Evolutionary conservation across 2,888 invertebrate species (phyloP).

Genomic region (Xestia xanthographa): DNA sequence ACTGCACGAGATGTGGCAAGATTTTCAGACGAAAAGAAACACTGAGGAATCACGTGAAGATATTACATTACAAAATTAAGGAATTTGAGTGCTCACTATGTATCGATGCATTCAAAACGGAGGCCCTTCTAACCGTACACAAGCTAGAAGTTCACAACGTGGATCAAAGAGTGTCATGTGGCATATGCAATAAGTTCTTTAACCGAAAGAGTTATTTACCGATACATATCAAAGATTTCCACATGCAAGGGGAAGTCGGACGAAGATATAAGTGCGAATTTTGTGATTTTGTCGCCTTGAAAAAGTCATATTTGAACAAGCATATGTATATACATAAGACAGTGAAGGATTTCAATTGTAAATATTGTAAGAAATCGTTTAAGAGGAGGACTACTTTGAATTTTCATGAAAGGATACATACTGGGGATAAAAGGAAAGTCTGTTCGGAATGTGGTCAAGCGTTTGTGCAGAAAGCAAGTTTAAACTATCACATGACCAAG

Average conservation of each 20-base stretch:
- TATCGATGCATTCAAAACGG: conserved; percentile 9
- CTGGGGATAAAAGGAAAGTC: conserved; percentile 82
- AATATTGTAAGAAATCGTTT: conserved; percentile 85
- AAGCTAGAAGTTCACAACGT: conserved; percentile 79
- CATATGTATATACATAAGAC: conserved; percentile 85
- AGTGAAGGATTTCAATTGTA: conserved; percentile 83
- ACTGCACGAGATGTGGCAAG: conserved; percentile 76
- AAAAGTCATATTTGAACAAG: conserved; percentile 77
- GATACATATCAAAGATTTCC: too few species aligned
- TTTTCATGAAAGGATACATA: conserved; percentile 84
- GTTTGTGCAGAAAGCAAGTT: conserved; percentile 86
- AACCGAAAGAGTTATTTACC: too few species aligned
- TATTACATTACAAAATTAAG: conserved; percentile 77
- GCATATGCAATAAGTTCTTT: conserved; percentile 76
- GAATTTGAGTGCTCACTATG: conserved; percentile 74
- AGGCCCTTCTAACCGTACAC: conserved; percentile 74
- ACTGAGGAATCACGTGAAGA: conserved; percentile 74
- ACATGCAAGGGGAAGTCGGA: too few species aligned
- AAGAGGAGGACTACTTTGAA: conserved; percentile 79
- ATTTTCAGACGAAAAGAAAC: conserved; percentile 71
- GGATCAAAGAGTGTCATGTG: conserved; percentile 81
- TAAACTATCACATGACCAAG: conserved; percentile 86
- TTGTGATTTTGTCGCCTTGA: conserved; percentile 80
- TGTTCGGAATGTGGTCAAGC: conserved; percentile 83
- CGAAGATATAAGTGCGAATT: too few species aligned